phyloP scores from a whole-genome alignment of 1,140 invertebrate species.

The Vanessa atalanta region DNA sequence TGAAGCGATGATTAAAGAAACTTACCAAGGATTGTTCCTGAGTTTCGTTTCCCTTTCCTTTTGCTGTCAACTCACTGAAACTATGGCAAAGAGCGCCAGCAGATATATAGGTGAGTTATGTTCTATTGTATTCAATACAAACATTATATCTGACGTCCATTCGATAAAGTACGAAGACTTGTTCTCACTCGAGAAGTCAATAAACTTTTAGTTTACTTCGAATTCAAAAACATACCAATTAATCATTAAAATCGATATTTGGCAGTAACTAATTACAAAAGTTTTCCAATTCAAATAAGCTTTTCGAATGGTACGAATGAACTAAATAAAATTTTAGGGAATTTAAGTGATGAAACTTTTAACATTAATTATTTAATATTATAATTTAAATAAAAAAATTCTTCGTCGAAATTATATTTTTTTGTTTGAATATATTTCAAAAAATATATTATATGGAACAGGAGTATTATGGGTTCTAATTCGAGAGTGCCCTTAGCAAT shows the following conservation, averaged over 20 bases:
- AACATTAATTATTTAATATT: neutral
- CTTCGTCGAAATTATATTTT: neutral
- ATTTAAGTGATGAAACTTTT: slow-evolving; percentile 17
- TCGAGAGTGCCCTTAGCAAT: slow-evolving; percentile 1
- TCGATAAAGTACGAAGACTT: neutral
- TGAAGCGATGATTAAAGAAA: slow-evolving; percentile 72
- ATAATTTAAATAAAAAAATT: neutral
- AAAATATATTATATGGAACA: slow-evolving; percentile 6
- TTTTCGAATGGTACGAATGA: slow-evolving; percentile 8
- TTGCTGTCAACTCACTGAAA: slow-evolving; percentile 76
- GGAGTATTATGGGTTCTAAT: neutral
- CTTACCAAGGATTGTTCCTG: slow-evolving; percentile 71
- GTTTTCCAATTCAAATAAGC: slow-evolving; percentile 29
- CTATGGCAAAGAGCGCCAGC: slow-evolving; percentile 77
- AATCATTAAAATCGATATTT: slow-evolving; percentile 26
- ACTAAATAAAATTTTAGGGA: slow-evolving; percentile 19
- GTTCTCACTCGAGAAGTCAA: neutral
- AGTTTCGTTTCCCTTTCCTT: slow-evolving; percentile 76
- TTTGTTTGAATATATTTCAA: neutral
- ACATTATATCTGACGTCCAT: neutral
- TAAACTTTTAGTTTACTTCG: neutral
- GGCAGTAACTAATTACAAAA: slow-evolving; percentile 26
- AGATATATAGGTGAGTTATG: slow-evolving; percentile 69
- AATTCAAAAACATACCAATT: slow-evolving; percentile 13
- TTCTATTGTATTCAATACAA: slow-evolving; percentile 6